Base-by-base conservation (phyloP, 2,888 invertebrate genomes). In the Acleris literana region DNA sequence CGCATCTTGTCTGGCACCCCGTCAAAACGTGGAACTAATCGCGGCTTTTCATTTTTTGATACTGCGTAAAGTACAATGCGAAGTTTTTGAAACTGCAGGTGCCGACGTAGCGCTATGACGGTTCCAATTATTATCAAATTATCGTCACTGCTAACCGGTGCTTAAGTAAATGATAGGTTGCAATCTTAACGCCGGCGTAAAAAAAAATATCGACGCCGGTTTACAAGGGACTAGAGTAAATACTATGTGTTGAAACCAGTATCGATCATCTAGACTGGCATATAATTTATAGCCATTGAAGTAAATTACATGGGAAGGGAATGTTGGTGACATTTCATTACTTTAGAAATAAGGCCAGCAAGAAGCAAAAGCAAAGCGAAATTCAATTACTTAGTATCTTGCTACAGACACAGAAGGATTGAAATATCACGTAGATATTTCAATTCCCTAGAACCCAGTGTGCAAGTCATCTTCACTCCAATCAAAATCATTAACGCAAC, bases 61-160 rank as follows among this genome's bases (percentile, higher is more conserved):
- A 39, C 11, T 39, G 39, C 13, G 3, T 39, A 39, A 4, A 39
- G 39, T 13, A 13, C 39, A 53, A 13, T 22, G 18, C 18, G 20
- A 61, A 62, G 33, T 44, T 61, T 63, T 55, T 43, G 46, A 63
- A 59, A 52, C 52, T 58, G 69, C 70, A 70, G 67, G 79, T 83
- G 84, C 77, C 72, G 74, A 77, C 73, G 67, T 65, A 63, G 64
- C 64, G 74, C 80, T 82, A 82, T 82, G 85, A 86, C 85, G 85
- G 81, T 77, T 78, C 78, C 86, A 87, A 88, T 90, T 87, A 89
- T 86, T 87, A 89, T 85, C 85, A 86, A 88, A 88, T 88, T 87
- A 88, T 84, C 84, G 76, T 83, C 81, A 85, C 82, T 80, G 83
- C 79, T 76, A 84, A 84, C 83, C 80, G 85, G 85, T 86, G 85